These are phyloP conservation scores for Sabellastarte sp. DNA, from an alignment of 2,888 invertebrate species.

Conservation along the genomic window DNA sequence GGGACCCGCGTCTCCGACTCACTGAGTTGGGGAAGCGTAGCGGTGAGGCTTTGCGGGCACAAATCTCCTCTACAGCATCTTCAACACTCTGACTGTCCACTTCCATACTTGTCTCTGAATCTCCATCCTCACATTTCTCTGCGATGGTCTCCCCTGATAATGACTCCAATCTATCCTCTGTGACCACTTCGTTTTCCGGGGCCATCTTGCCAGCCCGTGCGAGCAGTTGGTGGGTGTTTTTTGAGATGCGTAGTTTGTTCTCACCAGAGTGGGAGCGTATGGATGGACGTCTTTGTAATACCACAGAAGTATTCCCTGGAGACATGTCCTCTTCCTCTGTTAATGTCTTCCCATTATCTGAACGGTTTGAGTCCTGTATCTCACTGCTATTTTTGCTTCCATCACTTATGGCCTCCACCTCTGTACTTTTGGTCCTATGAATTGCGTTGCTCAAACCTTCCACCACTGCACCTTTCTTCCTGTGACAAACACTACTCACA, in stretches of 20 bases:
- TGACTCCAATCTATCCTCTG: not conserved
- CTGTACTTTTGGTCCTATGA: too few species aligned
- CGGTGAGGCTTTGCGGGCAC: conserved; percentile 34
- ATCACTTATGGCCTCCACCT: too few species aligned
- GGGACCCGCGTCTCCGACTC: conserved; percentile 30
- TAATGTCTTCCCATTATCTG: not conserved
- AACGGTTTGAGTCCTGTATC: not conserved
- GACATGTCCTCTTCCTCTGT: too few species aligned
- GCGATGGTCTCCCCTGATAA: not conserved
- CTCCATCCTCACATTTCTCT: not conserved
- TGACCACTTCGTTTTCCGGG: not conserved
- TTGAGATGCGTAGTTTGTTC: conserved; percentile 44
- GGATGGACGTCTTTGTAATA: not conserved
- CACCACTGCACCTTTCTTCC: not conserved
- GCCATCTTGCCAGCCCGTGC: conserved; percentile 43
- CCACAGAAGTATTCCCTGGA: too few species aligned
- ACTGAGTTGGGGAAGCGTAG: conserved; percentile 39
- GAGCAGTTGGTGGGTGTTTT: conserved; percentile 44
- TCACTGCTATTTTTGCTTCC: not conserved
- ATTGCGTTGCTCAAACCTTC: not conserved
- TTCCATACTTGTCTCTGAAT: not conserved
- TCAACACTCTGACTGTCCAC: not conserved
- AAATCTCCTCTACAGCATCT: conserved; percentile 16
- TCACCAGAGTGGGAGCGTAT: conserved; percentile 34
- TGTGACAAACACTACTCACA: too few species aligned